Evolutionary conservation across 2,113 vertebrate species (phyloP).

Genomic region (Rhipidura dahli): DNA sequence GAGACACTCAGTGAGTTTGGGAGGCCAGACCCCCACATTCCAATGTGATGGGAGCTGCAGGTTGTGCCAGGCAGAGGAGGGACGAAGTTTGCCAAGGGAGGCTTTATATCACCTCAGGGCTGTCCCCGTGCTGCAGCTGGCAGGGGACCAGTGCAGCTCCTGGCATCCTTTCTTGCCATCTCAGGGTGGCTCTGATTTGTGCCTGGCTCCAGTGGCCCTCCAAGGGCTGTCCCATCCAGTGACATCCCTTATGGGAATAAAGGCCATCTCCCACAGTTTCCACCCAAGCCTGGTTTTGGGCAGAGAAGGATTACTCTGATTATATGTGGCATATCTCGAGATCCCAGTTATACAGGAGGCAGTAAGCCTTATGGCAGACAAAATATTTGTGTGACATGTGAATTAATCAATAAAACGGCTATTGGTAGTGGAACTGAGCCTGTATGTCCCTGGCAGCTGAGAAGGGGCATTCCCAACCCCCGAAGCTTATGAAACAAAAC

Average conservation of each 20-base stretch:
- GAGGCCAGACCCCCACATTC: not conserved
- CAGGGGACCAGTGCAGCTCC: not conserved
- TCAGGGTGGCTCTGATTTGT: not conserved
- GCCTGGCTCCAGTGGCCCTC: not conserved
- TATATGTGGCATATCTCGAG: not conserved
- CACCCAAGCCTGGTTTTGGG: not conserved
- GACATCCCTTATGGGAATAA: not conserved
- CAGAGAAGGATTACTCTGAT: not conserved
- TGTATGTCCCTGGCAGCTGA: not conserved
- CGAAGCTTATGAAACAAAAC: not conserved
- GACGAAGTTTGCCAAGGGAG: not conserved
- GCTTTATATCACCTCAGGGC: not conserved
- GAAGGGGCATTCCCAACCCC: not conserved
- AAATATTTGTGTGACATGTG: not conserved
- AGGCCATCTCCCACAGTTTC: not conserved
- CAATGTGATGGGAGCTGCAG: fast-evolving
- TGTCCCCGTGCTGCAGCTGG: not conserved
- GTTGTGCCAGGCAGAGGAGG: not conserved
- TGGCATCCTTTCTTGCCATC: not conserved
- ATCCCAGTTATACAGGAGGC: not conserved
- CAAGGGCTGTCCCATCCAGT: not conserved
- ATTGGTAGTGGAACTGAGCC: not conserved
- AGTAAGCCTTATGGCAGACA: not conserved
- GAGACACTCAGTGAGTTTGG: fast-evolving
- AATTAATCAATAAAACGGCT: not conserved